Evolutionary conservation across 1,140 invertebrate species (phyloP), one percentile per base, ranked within the genome.

Genomic region (Dendrolimus punctatus): DNA sequence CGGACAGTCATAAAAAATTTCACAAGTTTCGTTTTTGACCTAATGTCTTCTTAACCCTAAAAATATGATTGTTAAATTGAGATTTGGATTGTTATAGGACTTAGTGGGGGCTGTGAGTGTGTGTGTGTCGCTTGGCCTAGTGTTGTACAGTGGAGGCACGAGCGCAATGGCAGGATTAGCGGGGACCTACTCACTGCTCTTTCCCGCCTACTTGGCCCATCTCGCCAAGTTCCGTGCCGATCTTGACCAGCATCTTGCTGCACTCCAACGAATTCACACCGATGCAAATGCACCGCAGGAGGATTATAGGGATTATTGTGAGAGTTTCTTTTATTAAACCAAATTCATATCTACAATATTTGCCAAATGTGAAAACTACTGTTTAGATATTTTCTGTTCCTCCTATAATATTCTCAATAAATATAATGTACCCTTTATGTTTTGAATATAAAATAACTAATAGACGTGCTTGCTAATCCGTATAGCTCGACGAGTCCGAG

Each of bases 131-230:
- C 90, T 93, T 46, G 75, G 92, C 48, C 90, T 91, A 23, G 91
- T 92, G 9, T 69, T 93, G 60, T 73, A 89, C 48, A 89, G 89
- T 46, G 90, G 89, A 4, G 73, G 88, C 49, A 76, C 87, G 8
- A 88, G 92, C 4, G 90, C 91, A 40, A 89, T 90, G 2, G 89
- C 92, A 39, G 94, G 93, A 4, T 77, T 95, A 53, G 92, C 93
- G 40, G 92, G 95, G 60, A 92, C 93, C 68, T 95, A 95, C 79
- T 92, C 93, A n/a, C 89, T 95, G 10, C 82, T 95, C 49, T 90
- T 95, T 55, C 94, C 94, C 9, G 91, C 94, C 63, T 95, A 95
- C 80, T 88, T 95, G 43, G 94, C 94, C 68, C 94, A 93, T 91
- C 91, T 95, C 46, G 93, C 95, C 53, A 93, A 94, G 78, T 93